Conservation (phyloP, 23 tunicate genomes). For the Botrylloides violaceus region DNA sequence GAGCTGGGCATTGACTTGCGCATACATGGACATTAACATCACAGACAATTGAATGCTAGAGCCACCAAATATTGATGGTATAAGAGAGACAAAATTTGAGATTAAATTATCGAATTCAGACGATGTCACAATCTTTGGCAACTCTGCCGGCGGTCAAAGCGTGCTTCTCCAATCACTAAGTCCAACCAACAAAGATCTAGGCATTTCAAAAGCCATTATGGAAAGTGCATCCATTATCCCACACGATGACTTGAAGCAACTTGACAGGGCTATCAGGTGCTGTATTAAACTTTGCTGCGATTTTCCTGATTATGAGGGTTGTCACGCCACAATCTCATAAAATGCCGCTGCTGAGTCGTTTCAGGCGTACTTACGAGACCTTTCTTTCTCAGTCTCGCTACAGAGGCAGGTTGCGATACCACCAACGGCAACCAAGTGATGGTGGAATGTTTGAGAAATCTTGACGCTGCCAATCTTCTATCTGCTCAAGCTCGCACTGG, state of each 20-base stretch:
- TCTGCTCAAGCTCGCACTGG: background rate
- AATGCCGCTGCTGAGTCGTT: too few relatives aligned
- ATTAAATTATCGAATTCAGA: background rate
- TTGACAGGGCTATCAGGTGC: constrained; percentile 5
- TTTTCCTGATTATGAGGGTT: too few relatives aligned
- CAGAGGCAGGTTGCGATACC: constrained; percentile 14
- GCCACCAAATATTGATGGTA: too few relatives aligned
- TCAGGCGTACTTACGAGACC: too few relatives aligned
- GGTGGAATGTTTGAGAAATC: constrained; percentile 7
- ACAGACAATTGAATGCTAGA: too few relatives aligned
- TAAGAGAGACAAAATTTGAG: too few relatives aligned
- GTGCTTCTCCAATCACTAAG: constrained; percentile 30
- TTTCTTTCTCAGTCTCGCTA: constrained; percentile 4
- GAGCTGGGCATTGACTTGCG: constrained; percentile 1
- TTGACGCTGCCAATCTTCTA: constrained; percentile 2
- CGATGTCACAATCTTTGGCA: constrained; percentile 13
- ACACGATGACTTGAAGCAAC: constrained; percentile 15
- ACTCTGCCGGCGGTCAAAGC: constrained; percentile 17
- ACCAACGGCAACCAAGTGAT: constrained; percentile 1
- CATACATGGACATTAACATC: too few relatives aligned
- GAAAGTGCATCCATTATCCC: constrained; percentile 23
- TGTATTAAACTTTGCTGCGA: too few relatives aligned
- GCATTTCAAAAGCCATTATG: constrained; percentile 25
- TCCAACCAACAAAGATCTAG: constrained; percentile 18
- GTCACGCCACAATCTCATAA: too few relatives aligned